Percentiles rank a stretch among this genome's conserved stretches.
Conservation (phyloP, 64 coral and sea anemone species). For the Porites lutea region DNA sequence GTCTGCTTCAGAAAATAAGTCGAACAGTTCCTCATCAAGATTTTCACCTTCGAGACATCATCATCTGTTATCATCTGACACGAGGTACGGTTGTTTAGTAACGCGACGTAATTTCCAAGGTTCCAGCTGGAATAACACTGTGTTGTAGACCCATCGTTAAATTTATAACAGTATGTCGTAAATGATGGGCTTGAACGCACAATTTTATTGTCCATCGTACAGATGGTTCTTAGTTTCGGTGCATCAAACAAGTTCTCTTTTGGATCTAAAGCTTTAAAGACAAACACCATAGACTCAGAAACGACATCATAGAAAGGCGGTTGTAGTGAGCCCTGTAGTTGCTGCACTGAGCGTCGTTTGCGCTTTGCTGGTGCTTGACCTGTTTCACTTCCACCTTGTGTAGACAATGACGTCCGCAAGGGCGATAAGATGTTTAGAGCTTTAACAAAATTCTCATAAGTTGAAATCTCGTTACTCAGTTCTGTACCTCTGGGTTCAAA, state of each 20-base stretch:
- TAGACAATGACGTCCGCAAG: no score
- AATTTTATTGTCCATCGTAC: slow-evolving; percentile 67
- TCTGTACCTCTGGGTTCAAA: slow-evolving; percentile 95
- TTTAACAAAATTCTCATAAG: neutral
- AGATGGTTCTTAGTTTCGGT: slow-evolving; percentile 64
- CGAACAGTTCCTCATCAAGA: slow-evolving; percentile 57
- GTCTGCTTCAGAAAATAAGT: slow-evolving; percentile 48
- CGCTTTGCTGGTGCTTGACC: neutral
- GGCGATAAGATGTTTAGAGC: no score
- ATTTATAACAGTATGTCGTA: neutral
- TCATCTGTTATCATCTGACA: slow-evolving; percentile 73
- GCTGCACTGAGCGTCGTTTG: neutral
- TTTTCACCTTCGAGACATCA: slow-evolving; percentile 62
- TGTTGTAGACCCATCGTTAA: neutral
- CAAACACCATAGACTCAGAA: slow-evolving; percentile 1
- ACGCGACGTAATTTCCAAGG: slow-evolving; percentile 72
- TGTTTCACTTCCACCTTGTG: no score
- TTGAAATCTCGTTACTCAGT: slow-evolving; percentile 68
- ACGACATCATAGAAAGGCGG: neutral
- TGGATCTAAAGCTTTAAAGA: slow-evolving; percentile 65
- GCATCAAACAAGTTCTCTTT: slow-evolving; percentile 51
- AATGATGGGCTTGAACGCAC: slow-evolving; percentile 20
- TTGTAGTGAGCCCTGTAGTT: neutral
- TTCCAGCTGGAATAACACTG: slow-evolving; percentile 52
- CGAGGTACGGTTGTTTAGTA: slow-evolving; percentile 47